Conservation (phyloP, 2,113 vertebrate species). For the Oriolus oriolus region DNA sequence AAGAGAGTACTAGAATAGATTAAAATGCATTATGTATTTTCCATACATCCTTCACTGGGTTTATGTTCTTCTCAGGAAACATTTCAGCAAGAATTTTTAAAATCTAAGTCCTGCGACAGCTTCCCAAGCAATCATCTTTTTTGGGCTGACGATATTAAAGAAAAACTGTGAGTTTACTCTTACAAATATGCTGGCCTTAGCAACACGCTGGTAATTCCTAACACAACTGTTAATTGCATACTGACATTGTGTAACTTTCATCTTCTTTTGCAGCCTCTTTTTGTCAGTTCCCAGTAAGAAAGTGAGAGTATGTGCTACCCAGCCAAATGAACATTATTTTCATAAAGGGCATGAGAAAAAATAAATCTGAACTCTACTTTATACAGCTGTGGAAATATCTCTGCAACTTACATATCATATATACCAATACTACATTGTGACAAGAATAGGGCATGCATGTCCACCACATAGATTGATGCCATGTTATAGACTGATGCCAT, state of each 20-base stretch:
- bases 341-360: neutral
- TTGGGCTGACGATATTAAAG: neutral
- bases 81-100: neutral
- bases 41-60: neutral
- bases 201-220: neutral
- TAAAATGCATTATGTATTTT: neutral
- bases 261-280: neutral
- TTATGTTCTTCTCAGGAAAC: neutral
- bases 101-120: neutral
- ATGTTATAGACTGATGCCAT: fast-evolving
- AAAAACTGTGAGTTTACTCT: neutral
- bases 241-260: neutral
- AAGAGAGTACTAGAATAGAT: neutral
- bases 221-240: neutral
- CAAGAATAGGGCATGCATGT: neutral
- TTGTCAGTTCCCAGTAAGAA: neutral
- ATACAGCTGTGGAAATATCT: neutral
- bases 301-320: neutral
- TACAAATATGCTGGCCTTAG: neutral
- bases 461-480: fast-evolving
- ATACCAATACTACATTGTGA: neutral
- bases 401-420: neutral
- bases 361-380: neutral
- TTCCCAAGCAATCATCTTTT: neutral
- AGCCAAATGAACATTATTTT: neutral